These are phyloP conservation scores for Calcarius ornatus DNA, from an alignment of 2,113 vertebrate species.

Conservation along the genomic window DNA sequence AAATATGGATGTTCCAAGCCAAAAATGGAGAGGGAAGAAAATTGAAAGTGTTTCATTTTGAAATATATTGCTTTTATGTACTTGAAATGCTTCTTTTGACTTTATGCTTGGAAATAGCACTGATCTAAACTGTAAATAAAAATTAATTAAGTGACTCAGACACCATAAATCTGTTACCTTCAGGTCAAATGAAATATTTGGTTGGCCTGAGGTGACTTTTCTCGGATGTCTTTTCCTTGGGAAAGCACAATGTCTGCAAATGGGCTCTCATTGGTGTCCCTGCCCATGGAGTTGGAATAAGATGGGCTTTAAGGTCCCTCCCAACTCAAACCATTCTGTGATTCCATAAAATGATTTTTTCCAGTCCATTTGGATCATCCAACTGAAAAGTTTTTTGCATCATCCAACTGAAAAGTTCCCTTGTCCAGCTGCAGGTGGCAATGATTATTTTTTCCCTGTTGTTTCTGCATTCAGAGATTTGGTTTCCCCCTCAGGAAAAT, in stretches of 20 bases:
- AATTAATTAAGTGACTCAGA: constrained; percentile 28
- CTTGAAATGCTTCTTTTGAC: not conserved
- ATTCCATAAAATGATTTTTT: not conserved
- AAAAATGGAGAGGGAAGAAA: not conserved
- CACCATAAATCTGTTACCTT: not conserved
- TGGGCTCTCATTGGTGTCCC: not conserved
- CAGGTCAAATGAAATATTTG: not conserved
- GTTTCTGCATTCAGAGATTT: not conserved
- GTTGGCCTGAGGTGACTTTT: not conserved
- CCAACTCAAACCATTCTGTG: not conserved
- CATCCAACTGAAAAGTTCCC: not conserved
- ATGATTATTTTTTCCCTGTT: not conserved
- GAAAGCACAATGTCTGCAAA: not conserved
- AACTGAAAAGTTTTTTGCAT: not conserved
- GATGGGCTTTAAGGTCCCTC: not conserved
- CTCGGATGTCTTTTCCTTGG: not conserved
- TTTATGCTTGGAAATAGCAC: not conserved
- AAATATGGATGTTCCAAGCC: not conserved
- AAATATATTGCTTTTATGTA: not conserved
- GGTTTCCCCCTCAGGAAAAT: not conserved
- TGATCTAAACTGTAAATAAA: constrained; percentile 4
- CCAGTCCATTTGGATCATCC: not conserved
- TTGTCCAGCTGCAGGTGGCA: not conserved
- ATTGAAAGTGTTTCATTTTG: not conserved
- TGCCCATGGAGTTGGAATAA: not conserved